Conservation (phyloP, 2,888 invertebrate genomes). For the Gortyna flavago region DNA sequence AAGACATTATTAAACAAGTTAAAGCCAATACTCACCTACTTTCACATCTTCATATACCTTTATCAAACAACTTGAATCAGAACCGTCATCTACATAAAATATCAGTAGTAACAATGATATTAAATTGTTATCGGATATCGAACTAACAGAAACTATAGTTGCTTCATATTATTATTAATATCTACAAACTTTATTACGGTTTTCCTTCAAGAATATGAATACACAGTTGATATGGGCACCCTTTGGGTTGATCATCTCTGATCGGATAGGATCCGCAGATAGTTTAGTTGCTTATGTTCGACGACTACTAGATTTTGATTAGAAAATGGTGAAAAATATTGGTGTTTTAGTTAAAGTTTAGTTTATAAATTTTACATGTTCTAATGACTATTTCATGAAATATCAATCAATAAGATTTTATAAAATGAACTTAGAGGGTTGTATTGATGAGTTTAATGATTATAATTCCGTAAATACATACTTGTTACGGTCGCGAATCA, state of each 20-base stretch:
- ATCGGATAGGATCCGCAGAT: neutral
- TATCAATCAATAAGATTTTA: too few relatives aligned
- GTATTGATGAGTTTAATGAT: too few relatives aligned
- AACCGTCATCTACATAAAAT: conserved; percentile 18
- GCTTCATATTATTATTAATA: conserved; percentile 12
- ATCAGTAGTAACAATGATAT: conserved; percentile 6
- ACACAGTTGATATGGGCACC: neutral
- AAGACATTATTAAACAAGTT: neutral
- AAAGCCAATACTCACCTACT: neutral
- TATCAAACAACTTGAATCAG: neutral
- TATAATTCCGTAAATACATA: too few relatives aligned
- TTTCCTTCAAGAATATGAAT: conserved; percentile 21
- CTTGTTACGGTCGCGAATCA: too few relatives aligned
- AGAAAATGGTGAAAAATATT: too few relatives aligned
- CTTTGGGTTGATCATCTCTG: conserved; percentile 12
- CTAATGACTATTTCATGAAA: too few relatives aligned
- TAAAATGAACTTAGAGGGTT: too few relatives aligned
- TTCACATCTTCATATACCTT: conserved; percentile 2
- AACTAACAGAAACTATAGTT: conserved; percentile 19
- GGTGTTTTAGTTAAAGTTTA: too few relatives aligned
- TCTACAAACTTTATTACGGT: conserved; percentile 5
- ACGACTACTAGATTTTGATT: neutral
- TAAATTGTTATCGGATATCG: conserved; percentile 23
- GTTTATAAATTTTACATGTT: too few relatives aligned
- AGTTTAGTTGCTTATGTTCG: neutral